Evolutionary conservation across 92 coral and sea anemone species (phyloP), one percentile per base, ranked within the genome.

Genomic region (Pocillopora grandis): DNA sequence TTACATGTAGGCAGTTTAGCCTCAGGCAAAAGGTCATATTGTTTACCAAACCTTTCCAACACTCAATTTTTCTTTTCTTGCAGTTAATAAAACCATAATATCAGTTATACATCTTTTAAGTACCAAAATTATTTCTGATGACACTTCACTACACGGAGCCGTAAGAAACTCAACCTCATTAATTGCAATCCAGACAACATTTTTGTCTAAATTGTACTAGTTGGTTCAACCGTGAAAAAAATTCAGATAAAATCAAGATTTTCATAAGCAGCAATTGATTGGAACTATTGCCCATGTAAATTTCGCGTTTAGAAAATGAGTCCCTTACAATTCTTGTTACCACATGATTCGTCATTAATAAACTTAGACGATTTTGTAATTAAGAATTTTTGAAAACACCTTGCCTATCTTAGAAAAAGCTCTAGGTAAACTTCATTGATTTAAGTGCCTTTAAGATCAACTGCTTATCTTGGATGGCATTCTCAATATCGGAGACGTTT

Each of bases 241-340:
- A 77, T 27, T 49, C 75, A 66, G 74, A 81, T 68, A 70, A 70
- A 71, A 71, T 42, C 15, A 17, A 71, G 19, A 70, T 81, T 81
- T 57, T 65, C 77, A 59, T 81, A 13, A 35, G 12, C 55, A 55
- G 60, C 42, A 69, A 20, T 65, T 31, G 61, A 19, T 66, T 33
- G 8, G 66, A 20, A 16, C 14, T 12, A 23, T 27, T 80, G 63
- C 81, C 48, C 14, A 78, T 78, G 72, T 65, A 78, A 78, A 78
- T 63, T 68, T 18, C 69, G 20, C 65, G 33, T 59, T 61, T 42
- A 42, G 8, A 42, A 42, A 42, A 42, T 42, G 48, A 78, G 56
- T 78, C 62, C 49, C 72, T 58, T 72, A 78, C 58, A n/a, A 65
- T 57, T 18, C 65, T 80, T 49, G 14, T 60, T 13, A 10, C 14